Evolutionary conservation across 2,888 invertebrate genomes (phyloP), one percentile per base, ranked within the genome.

Genomic region (Bhutanitis thaidina): DNA sequence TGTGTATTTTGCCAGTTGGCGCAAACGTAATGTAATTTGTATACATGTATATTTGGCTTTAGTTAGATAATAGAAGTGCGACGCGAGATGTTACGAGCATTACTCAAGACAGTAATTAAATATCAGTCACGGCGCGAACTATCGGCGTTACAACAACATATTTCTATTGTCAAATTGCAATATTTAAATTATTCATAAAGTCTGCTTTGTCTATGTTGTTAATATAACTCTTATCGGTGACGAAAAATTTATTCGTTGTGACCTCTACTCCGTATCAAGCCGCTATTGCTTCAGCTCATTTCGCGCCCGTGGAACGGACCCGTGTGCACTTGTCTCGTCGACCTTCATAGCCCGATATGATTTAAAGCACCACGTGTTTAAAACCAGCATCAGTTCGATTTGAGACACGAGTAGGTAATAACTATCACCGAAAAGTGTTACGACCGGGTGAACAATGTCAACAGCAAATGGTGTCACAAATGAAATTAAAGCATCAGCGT

Each of bases 401-500:
- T 38, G 32, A 32, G 52, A 16, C 47, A 27, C 47, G 37, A n/a
- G 1, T 32, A 32, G 37, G 14, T 15, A 27, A 38, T 43, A 8
- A 34, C 38, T 43, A 25, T 49, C n/a, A 38, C 29, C 13, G 0
- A 15, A 38, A 30, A 30, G n/a, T 41, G 7, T 5, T 37, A 37
- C 14, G 13, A 15, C 3, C 30, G 25, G 8, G 1, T 7, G 13
- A 1, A 36, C 16, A 41, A 51, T 51, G 51, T 35, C 51, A 14
- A 25, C 27, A 20, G 36, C 30, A 13, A 51, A 51, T 53, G 67
- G 67, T 36, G 52, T 64, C 10, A 57, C 62, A 16, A 75, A 74
- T 54, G 87, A 88, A 53, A 88, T 89, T 53, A 84, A 80, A 55
- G 58, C 80, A 9, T 88, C 88, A 1, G 88, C 87, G 1, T 56